A percentile compares a stretch with the other conserved stretches of the same genome.
phyloP scores from a whole-genome alignment of 2,113 vertebrate species.

The Eulemur rufifrons region DNA sequence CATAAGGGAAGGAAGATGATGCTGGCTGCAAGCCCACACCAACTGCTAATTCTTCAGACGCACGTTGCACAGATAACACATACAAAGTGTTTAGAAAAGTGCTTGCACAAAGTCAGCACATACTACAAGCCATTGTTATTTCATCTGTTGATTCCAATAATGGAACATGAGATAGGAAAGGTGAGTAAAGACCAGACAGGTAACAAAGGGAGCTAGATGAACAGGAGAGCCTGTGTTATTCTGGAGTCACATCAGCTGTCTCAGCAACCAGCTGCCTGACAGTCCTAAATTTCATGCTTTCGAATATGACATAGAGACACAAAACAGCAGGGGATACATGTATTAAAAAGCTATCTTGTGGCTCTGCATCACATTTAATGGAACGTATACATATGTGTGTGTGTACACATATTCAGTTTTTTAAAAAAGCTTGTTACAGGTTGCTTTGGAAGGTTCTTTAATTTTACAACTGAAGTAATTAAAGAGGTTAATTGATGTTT shows the following conservation, averaged over 20 bases:
- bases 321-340: not conserved
- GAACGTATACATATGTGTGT: not conserved
- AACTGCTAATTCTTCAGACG: not conserved
- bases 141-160: not conserved
- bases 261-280: not conserved
- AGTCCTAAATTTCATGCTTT: not conserved
- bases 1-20: not conserved
- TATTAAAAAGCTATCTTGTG: not conserved
- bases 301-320: not conserved
- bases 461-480: conserved; percentile 2
- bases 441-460: not conserved
- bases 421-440: not conserved
- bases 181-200: not conserved
- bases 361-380: not conserved
- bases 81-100: not conserved
- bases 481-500: not conserved
- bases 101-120: not conserved
- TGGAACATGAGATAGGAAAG: not conserved
- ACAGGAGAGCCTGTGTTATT: not conserved
- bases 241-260: not conserved
- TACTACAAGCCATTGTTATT: not conserved
- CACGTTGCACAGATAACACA: not conserved
- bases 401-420: not conserved
- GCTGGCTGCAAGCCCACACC: not conserved
- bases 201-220: not conserved